phyloP scores from a whole-genome alignment of 2,888 invertebrate species.

The Bruchidius siliquastri region DNA sequence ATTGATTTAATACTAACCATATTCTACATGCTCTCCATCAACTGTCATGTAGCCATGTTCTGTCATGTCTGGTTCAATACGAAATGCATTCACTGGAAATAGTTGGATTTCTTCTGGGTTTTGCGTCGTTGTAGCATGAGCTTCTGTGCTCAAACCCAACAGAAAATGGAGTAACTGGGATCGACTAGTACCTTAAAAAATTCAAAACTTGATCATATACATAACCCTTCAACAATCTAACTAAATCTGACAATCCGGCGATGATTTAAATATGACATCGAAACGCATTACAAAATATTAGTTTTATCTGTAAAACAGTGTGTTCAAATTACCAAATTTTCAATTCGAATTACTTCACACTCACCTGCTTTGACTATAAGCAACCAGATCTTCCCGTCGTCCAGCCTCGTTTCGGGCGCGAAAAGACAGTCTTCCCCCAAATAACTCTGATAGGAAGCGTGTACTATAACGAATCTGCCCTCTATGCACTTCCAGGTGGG shows the following conservation, averaged over 20 bases:
- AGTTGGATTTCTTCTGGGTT: slow-evolving; percentile 61
- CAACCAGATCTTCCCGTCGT: slow-evolving; percentile 91
- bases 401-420: slow-evolving; percentile 80
- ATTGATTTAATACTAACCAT: slow-evolving; percentile 46
- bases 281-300: too few relatives aligned
- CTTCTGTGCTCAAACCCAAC: slow-evolving; percentile 73
- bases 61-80: slow-evolving; percentile 76
- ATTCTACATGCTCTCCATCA: slow-evolving; percentile 89
- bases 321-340: too few relatives aligned
- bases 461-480: slow-evolving; percentile 71
- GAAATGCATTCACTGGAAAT: slow-evolving; percentile 85
- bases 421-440: slow-evolving; percentile 80
- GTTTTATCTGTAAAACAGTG: too few relatives aligned
- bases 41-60: slow-evolving; percentile 69
- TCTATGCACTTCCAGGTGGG: slow-evolving; percentile 71
- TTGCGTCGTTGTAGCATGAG: slow-evolving; percentile 61
- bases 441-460: slow-evolving; percentile 85
- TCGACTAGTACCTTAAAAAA: slow-evolving; percentile 40
- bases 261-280: too few relatives aligned
- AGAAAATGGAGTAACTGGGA: slow-evolving; percentile 77
- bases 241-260: too few relatives aligned
- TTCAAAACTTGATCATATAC: too few relatives aligned
- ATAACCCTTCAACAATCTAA: background rate
- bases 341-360: too few relatives aligned
- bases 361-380: slow-evolving; percentile 75